These are phyloP conservation scores for Athene cunicularia DNA, from an alignment of 2,113 vertebrate species.

Conservation along the genomic window DNA sequence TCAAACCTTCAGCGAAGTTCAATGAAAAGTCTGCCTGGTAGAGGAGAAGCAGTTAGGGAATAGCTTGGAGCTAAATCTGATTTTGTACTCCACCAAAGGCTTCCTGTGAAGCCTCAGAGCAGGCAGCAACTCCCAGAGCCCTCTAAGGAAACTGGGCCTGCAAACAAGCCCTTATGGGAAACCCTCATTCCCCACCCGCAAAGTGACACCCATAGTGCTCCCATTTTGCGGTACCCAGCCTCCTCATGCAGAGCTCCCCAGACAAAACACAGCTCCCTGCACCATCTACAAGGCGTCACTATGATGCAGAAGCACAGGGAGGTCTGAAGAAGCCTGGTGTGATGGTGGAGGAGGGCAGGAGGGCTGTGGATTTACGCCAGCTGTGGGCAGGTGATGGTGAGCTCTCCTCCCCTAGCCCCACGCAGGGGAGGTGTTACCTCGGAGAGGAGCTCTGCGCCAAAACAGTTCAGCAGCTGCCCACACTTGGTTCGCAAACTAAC, in stretches of 20 bases:
- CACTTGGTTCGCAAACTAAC: neutral
- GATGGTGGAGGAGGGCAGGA: neutral
- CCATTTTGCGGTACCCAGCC: neutral
- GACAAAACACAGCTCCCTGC: neutral
- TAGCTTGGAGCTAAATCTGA: neutral
- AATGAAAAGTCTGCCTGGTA: neutral
- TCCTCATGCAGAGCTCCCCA: neutral
- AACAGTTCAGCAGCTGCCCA: neutral
- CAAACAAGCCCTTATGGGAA: neutral
- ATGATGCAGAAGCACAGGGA: neutral
- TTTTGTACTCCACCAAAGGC: neutral
- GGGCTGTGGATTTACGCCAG: neutral
- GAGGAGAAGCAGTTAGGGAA: neutral
- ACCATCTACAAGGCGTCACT: neutral
- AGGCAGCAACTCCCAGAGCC: neutral
- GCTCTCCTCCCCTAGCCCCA: neutral
- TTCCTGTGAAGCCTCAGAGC: neutral
- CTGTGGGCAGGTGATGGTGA: neutral
- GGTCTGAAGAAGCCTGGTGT: accelerated
- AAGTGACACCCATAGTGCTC: neutral
- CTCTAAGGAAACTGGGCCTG: neutral
- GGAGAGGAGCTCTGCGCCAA: neutral
- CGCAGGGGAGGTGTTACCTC: neutral
- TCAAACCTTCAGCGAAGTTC: neutral
- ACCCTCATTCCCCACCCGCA: neutral